phyloP scores from a whole-genome alignment of 37 sponge, comb jelly and placozoan species.

The Petrosia ficiformis region DNA sequence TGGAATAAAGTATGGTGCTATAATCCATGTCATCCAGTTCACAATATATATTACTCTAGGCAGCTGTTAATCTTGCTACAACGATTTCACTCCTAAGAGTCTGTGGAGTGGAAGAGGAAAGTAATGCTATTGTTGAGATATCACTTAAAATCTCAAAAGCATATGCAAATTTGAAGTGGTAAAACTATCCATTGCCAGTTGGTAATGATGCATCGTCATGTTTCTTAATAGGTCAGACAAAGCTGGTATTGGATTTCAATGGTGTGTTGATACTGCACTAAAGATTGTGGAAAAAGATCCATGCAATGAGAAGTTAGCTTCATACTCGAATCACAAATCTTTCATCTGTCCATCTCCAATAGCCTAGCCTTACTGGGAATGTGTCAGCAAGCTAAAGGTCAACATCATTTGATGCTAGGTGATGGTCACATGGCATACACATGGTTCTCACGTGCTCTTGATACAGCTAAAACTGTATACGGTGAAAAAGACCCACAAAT shows the following conservation, averaged over 20 bases:
- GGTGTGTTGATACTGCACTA: slow-evolving; percentile 28
- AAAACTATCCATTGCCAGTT: no score
- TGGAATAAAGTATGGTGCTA: slow-evolving; percentile 14
- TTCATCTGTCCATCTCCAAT: not conserved
- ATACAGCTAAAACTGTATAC: slow-evolving; percentile 8
- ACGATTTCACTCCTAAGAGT: slow-evolving; percentile 28
- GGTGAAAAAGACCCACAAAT: slow-evolving; percentile 4
- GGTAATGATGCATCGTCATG: no score
- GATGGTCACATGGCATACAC: not conserved
- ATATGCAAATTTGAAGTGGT: slow-evolving; percentile 37
- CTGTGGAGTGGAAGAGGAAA: slow-evolving; percentile 32
- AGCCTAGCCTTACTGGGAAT: slow-evolving; percentile 4
- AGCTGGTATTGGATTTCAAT: slow-evolving; percentile 31
- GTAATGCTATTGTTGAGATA: slow-evolving; percentile 42
- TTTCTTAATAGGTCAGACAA: slow-evolving; percentile 19
- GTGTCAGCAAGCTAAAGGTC: slow-evolving; percentile 31
- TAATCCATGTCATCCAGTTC: not conserved
- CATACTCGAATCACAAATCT: not conserved
- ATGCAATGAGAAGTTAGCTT: not conserved
- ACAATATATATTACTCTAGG: slow-evolving; percentile 7
- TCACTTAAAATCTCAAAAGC: slow-evolving; percentile 50
- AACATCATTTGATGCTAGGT: slow-evolving; percentile 7
- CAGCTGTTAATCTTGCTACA: slow-evolving; percentile 35
- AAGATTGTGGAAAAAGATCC: slow-evolving; percentile 2
- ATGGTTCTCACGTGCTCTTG: slow-evolving; percentile 12